Evolutionary conservation across 2,888 invertebrate genomes (phyloP), one percentile per base, ranked within the genome.

Genomic region (Anthophora plumipes): DNA sequence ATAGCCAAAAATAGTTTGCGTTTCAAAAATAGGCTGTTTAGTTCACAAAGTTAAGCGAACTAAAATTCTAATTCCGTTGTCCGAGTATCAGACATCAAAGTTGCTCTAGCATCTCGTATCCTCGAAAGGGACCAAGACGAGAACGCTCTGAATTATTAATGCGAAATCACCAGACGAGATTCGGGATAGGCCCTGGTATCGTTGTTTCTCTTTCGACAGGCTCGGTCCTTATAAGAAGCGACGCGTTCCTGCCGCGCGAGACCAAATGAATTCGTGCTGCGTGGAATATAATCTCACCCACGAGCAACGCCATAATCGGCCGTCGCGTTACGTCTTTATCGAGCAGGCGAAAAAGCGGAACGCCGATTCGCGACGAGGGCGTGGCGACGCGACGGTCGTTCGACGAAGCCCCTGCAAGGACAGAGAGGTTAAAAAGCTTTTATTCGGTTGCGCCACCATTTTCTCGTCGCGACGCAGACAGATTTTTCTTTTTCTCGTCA

Each of bases 221-320:
- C 66, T 73, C 82, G 70, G 52, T 76, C 84, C 86, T 76, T 86
- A 86, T 86, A 86, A 77, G 86, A 74, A 79, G 59, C 75, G 83
- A 64, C 43, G 66, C 63, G 25, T 20, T 57, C 50, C 43, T 48
- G 48, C 46, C n/a, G 11, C 67, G 46, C 63, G 41, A 48, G 55
- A 68, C 69, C 59, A 77, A 85, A 84, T 73, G 72, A 80, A 87
- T 82, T 85, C 67, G 82, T 77, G 77, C 25, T 43, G 63, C 72
- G 70, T 52, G 75, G 57, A 82, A 54, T 70, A 73, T 86, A 84
- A 87, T 87, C 82, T 77, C 85, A 86, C 87, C 84, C 82, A 86
- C 87, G 86, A 84, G 79, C 82, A 86, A 77, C 57, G 31, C 87
- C 82, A 82, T 85, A 86, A 87, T 76, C 84, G 85, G 76, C 12